phyloP scores from a whole-genome alignment of 2,888 invertebrate species.

The Leuctra nigra region DNA sequence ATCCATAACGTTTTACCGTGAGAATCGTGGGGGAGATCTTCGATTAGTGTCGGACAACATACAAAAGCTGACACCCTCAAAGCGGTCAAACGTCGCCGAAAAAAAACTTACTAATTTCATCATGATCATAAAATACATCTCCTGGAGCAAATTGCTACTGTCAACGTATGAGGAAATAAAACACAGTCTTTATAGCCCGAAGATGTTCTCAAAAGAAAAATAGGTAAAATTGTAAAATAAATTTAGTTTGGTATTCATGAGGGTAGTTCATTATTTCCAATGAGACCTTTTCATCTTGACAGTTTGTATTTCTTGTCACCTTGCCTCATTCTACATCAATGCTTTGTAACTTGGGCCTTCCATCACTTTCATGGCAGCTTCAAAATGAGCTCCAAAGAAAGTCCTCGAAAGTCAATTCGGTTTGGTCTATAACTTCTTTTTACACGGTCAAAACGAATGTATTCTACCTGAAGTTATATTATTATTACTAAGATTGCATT shows the following conservation, averaged over 20 bases:
- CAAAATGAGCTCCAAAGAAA: background rate
- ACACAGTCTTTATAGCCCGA: slow-evolving; percentile 1
- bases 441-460: no score
- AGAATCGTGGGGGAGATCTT: no score
- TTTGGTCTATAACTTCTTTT: slow-evolving; percentile 15
- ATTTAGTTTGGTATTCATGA: background rate
- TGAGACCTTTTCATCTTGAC: background rate
- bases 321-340: slow-evolving; percentile 1
- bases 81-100: no score
- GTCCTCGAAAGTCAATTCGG: slow-evolving; percentile 10
- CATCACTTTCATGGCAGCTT: background rate
- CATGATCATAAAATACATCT: no score
- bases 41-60: no score
- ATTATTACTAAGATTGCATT: background rate
- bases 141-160: no score
- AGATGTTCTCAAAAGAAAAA: background rate
- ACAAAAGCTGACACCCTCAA: no score
- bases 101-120: no score
- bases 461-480: slow-evolving; percentile 8
- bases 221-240: background rate
- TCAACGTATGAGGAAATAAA: no score
- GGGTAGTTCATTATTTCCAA: slow-evolving; percentile 17
- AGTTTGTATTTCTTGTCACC: slow-evolving; percentile 1
- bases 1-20: no score
- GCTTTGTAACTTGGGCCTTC: background rate